Evolutionary conservation across 23 tunicate species (phyloP), one percentile per base, ranked within the genome.

Genomic region (Ascidia mentula): DNA sequence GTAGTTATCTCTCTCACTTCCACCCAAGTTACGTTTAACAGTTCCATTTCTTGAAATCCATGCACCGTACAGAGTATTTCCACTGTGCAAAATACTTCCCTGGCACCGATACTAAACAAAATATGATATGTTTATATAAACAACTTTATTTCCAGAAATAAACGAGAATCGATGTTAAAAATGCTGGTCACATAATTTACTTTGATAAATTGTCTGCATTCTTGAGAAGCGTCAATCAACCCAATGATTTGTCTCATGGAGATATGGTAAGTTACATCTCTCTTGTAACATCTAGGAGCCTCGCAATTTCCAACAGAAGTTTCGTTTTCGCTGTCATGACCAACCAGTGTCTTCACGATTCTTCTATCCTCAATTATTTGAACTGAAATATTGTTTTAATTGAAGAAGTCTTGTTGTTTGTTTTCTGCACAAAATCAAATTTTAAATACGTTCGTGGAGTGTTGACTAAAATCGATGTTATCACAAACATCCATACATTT

Each of bases 201-300:
- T 36, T 77, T 53, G 32, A 77, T 77, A 24, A 46, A 77, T 46
- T 77, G 81, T 45, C 81, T 46, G 46, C 81, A 77, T 3, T 40
- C 31, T 31, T 46, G 32, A 8, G 71, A 46, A 45, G 35, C 31
- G 17, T 77, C 37, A 31, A 77, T 77, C 28, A 77, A 22, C 45
- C 15, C 72, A 1, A 32, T 22, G 20, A 77, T 77, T 8, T 77
- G 34, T 35, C 31, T 35, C 70, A 77, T 45, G 71, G 36, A 45
- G 81, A 32, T 38, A 24, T 77, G 36, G 70, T 77, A 77, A 22
- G 70, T 46, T 4, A 77, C 81, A 13, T 26, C 34, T 24, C 70
- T 45, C 46, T 24, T 59, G 71, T 77, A 77, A 28, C 81, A 46
- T n/a, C 35, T 37, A 3, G 81, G 59, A 32, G 70, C 59, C 32